Percentiles rank a stretch among this genome's conserved stretches.
Conservation (phyloP, 2,113 vertebrate genomes). For the Pontoporia blainvillei region DNA sequence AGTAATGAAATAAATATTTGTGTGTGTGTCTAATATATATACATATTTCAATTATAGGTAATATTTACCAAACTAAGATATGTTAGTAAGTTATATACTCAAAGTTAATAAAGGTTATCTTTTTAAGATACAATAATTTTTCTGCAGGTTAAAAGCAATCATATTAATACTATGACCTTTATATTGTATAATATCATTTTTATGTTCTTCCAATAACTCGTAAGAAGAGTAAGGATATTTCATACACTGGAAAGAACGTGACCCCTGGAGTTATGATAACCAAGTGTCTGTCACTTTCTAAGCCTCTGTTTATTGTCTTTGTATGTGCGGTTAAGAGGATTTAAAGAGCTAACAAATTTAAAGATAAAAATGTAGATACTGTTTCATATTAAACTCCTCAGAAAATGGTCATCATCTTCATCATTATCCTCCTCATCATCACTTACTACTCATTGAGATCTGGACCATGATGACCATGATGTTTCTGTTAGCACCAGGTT, state of each 20-base stretch:
- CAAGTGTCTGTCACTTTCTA: neutral
- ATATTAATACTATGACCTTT: neutral
- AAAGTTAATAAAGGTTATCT: neutral
- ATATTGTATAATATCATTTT: neutral
- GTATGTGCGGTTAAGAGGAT: neutral
- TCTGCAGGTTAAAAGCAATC: neutral
- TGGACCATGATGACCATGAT: too few species aligned
- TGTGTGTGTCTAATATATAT: neutral
- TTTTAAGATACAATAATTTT: neutral
- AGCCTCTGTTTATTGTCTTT: neutral
- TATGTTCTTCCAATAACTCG: neutral
- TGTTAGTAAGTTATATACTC: neutral
- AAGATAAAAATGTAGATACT: neutral
- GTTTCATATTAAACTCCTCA: neutral
- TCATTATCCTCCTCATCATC: too few species aligned
- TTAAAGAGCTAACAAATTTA: neutral
- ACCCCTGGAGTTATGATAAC: neutral
- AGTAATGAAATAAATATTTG: neutral
- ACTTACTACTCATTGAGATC: neutral
- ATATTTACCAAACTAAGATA: neutral
- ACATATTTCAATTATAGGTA: neutral
- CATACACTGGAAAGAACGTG: neutral
- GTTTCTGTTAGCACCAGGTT: neutral
- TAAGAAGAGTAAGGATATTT: neutral
- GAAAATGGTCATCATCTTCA: neutral